phyloP scores from a whole-genome alignment of 2,888 invertebrate genomes.

The Dolomedes plantarius region DNA sequence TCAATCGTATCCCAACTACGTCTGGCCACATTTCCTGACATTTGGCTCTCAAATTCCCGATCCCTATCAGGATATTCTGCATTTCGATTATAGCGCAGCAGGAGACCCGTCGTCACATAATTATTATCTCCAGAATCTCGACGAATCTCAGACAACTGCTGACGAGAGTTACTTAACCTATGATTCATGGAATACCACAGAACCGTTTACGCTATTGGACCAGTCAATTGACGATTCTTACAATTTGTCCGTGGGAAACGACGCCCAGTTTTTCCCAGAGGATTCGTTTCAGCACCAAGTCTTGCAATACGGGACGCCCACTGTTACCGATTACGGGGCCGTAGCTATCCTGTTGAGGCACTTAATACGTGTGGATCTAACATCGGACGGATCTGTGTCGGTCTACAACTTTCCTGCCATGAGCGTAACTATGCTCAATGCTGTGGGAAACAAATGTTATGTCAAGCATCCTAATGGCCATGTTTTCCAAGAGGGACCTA shows the following conservation, averaged over 20 bases:
- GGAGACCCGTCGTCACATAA: background rate
- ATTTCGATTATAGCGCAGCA: background rate
- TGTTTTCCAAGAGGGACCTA: constrained; percentile 78
- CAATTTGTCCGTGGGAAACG: background rate
- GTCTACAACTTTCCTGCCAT: constrained; percentile 82
- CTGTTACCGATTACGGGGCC: constrained; percentile 87
- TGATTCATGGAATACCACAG: constrained; percentile 1
- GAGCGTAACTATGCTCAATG: constrained; percentile 86
- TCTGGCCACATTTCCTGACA: constrained; percentile 23
- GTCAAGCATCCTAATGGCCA: constrained; percentile 91
- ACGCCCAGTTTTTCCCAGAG: background rate
- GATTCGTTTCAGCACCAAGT: background rate
- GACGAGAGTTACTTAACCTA: background rate
- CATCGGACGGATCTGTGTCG: constrained; percentile 85
- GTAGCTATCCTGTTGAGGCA: constrained; percentile 87
- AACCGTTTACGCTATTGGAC: background rate
- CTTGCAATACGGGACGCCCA: constrained; percentile 78
- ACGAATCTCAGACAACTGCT: background rate
- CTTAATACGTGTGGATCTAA: constrained; percentile 88
- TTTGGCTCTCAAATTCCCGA: background rate
- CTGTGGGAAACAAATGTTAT: constrained; percentile 87
- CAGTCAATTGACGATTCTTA: background rate
- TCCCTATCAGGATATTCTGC: background rate
- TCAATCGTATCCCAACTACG: background rate
- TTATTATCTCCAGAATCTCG: background rate